Evolutionary conservation across 2,113 vertebrate genomes (phyloP), one percentile per base, ranked within the genome.

Genomic region (Hippocampus mohnikei): DNA sequence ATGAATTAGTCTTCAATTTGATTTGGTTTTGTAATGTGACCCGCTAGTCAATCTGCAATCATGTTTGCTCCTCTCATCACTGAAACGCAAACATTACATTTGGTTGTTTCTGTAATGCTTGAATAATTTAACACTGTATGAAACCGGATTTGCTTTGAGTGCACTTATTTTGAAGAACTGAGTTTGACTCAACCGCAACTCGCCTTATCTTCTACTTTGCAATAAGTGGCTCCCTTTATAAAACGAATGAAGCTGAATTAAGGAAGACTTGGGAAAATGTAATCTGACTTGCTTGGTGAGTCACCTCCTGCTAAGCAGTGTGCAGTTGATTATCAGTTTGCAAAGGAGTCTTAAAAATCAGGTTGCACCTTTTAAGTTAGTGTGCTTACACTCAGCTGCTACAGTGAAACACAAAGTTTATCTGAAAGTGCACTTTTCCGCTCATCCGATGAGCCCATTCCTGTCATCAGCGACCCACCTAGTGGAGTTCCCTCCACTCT

Each of bases 401-500:
- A 42, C 42, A 63, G 71, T 16, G 48, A 69, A 25, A 58, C 25
- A 40, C 56, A 33, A 52, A 16, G 66, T 72, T 60, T 71, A 8
- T 58, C 55, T 64, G 56, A 1, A 68, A 59, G 67, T 9, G 60
- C 59, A 75, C 78, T 74, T 87, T 87, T 80, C 71, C 77, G 21
- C 40, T 42, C 41, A 78, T 55, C 73, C 71, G 66, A 73, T 84
- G 83, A 89, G 74, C 71, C 77, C 77, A 83, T 81, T 82, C 80
- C 72, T 84, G 67, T 82, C 85, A 83, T 90, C 85, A 71, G 71
- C 60, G 75, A 53, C 72, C 69, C 70, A 73, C 75, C 76, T 55
- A 79, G 76, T 29, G 69, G 83, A 78, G 84, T 87, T 85, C 87
- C 81, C 87, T 82, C 83, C 75, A 46, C 63, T n/a, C 83, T 84